Evolutionary conservation across 2,888 invertebrate genomes (phyloP).

Genomic region (Eupeodes latifasciatus): DNA sequence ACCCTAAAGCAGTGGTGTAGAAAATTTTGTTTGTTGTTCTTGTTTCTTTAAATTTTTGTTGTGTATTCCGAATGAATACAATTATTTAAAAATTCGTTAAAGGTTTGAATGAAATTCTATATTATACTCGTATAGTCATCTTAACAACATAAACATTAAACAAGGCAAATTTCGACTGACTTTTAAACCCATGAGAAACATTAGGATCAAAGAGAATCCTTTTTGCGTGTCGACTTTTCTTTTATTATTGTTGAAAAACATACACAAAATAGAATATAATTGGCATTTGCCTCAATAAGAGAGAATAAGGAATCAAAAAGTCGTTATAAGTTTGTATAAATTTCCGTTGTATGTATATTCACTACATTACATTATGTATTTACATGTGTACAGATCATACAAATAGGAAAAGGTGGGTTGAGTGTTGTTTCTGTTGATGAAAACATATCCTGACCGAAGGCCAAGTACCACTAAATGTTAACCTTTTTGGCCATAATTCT

Average conservation of each 20-base stretch:
- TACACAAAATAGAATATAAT: not conserved
- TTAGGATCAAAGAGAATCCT: slow-evolving; percentile 9
- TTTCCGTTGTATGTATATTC: not conserved
- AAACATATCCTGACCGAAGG: not conserved
- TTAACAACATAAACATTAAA: not conserved
- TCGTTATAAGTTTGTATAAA: slow-evolving; percentile 2
- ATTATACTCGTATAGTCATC: not conserved
- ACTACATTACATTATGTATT: too few relatives aligned
- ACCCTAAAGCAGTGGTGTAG: too few relatives aligned
- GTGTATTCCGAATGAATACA: not conserved
- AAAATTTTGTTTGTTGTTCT: too few relatives aligned
- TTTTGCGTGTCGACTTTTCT: not conserved
- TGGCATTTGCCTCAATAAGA: not conserved
- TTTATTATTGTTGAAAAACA: not conserved
- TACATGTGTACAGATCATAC: too few relatives aligned
- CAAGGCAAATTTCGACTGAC: not conserved
- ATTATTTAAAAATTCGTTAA: too few relatives aligned
- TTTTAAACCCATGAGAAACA: not conserved
- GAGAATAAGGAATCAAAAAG: not conserved
- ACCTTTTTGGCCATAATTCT: not conserved
- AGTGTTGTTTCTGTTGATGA: slow-evolving; percentile 6
- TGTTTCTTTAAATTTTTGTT: too few relatives aligned
- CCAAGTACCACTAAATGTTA: not conserved
- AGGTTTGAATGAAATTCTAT: not conserved
- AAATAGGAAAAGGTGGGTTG: not conserved